Percentiles rank a stretch among this genome's conserved stretches.
phyloP scores from a whole-genome alignment of 2,113 vertebrate genomes.

The Callipepla squamata region DNA sequence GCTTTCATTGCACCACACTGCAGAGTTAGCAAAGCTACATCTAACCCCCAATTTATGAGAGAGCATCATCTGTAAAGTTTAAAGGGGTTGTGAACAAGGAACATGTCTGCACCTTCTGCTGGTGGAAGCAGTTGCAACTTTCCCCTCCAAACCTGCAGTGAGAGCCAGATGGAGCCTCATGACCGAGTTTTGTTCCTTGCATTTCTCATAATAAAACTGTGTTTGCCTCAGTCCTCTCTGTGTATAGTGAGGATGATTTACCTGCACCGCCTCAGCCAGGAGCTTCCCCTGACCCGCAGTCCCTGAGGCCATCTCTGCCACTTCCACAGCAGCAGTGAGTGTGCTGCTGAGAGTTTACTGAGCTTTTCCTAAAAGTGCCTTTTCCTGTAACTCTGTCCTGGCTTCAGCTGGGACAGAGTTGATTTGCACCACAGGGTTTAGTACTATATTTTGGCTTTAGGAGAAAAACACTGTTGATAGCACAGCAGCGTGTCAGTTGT shows the following conservation, averaged over 20 bases:
- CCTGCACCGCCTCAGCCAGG: accelerated
- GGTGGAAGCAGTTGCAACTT: background rate
- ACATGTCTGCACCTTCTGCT: background rate
- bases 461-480: too few relatives aligned
- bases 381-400: background rate
- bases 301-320: accelerated
- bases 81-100: background rate
- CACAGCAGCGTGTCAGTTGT: too few relatives aligned
- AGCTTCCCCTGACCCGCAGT: background rate
- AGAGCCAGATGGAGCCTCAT: background rate
- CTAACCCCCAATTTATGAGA: background rate
- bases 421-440: too few relatives aligned
- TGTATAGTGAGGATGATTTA: background rate
- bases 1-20: background rate
- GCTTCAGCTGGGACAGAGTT: too few relatives aligned
- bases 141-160: background rate
- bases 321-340: background rate
- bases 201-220: accelerated
- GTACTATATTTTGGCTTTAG: too few relatives aligned
- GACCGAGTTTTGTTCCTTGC: background rate
- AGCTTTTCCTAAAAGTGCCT: background rate
- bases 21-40: background rate
- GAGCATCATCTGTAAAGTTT: background rate
- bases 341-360: background rate
- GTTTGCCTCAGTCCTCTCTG: background rate